Percentiles rank a stretch among this genome's conserved stretches.
These are phyloP conservation scores for Athene cunicularia DNA, from an alignment of 2,113 vertebrate genomes.

Conservation along the genomic window DNA sequence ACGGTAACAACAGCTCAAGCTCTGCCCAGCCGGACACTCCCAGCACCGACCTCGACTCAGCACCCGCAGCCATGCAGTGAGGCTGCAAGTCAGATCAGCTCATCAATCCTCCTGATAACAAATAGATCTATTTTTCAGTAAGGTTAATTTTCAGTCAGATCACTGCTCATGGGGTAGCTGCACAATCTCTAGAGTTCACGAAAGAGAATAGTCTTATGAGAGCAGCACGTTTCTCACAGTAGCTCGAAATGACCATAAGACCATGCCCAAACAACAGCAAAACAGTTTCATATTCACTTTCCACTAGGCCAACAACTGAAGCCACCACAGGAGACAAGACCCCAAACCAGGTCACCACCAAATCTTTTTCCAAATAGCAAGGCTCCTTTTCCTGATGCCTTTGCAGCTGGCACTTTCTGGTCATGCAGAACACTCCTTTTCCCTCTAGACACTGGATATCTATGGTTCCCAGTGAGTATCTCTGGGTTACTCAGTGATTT, in stretches of 20 bases:
- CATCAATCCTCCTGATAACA: background rate
- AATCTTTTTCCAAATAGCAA: background rate
- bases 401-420: background rate
- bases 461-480: background rate
- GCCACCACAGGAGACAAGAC: background rate
- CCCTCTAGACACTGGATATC: background rate
- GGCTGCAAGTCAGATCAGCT: background rate
- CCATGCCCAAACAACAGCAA: background rate
- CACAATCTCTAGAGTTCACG: background rate
- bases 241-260: background rate
- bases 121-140: rapidly evolving
- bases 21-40: background rate
- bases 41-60: rapidly evolving
- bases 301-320: background rate
- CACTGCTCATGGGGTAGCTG: background rate
- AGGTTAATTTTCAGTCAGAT: background rate
- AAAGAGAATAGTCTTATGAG: background rate
- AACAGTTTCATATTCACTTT: background rate
- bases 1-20: background rate
- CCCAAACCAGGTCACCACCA: background rate
- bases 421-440: background rate
- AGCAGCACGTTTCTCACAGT: background rate
- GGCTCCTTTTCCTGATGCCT: background rate
- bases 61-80: background rate
- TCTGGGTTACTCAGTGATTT: background rate